A percentile compares a stretch with the other conserved stretches of the same genome.
Conservation (phyloP, 2,888 invertebrate genomes). For the Polyommatus icarus region DNA sequence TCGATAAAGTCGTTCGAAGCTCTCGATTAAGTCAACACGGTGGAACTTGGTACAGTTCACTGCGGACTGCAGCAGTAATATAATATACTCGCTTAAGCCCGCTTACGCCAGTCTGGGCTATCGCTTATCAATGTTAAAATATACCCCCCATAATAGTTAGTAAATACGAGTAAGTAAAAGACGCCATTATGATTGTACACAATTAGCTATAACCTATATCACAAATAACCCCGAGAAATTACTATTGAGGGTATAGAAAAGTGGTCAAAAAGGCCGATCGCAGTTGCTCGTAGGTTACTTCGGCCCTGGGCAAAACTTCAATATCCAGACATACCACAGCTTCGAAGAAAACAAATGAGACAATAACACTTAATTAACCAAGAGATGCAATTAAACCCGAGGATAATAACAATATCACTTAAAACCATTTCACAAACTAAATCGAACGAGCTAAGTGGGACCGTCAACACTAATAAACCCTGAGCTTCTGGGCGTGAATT, state of each 20-base stretch:
- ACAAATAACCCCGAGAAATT: too few relatives aligned
- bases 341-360: too few relatives aligned
- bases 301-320: too few relatives aligned
- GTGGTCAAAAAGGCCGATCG: background rate
- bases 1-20: background rate
- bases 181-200: too few relatives aligned
- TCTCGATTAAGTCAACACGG: background rate
- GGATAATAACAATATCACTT: background rate
- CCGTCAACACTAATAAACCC: background rate
- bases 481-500: background rate
- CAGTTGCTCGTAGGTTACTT: too few relatives aligned
- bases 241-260: too few relatives aligned
- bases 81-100: too few relatives aligned
- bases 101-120: background rate
- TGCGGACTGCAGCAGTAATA: background rate
- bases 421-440: background rate
- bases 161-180: too few relatives aligned
- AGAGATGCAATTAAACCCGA: background rate
- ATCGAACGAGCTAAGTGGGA: background rate
- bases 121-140: background rate
- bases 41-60: background rate
- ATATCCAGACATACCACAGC: too few relatives aligned
- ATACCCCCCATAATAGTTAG: too few relatives aligned
- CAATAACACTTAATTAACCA: background rate
- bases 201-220: too few relatives aligned